Evolutionary conservation across 2,113 vertebrate genomes (phyloP), one percentile per base, ranked within the genome.

Genomic region (Dendrocopos noguchii): DNA sequence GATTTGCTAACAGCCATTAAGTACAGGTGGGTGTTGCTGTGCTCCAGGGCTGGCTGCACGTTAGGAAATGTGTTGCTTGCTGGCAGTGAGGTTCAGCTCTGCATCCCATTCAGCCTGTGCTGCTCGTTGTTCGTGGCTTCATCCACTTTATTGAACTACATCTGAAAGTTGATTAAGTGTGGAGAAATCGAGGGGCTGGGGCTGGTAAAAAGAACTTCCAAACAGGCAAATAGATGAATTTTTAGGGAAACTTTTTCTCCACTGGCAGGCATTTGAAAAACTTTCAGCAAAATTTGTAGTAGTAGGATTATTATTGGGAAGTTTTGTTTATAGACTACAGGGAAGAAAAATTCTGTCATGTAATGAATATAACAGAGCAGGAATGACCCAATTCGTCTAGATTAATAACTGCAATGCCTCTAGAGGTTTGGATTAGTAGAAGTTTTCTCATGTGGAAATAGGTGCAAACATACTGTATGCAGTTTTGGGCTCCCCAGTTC

Each of bases 361-460:
- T 71, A 68, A 44, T 33, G 57, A 88, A 31, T 56, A 31, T 68
- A 70, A 46, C 46, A 63, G 78, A 87, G 59, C 39, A 76, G 36
- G 71, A 92, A n/a, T 77, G 61, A 70, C 60, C 64, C 70, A 77
- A 57, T 87, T 94, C 68, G 74, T 91, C 56, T 89, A 85, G 64
- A 34, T 87, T 47, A 74, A 64, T 56, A 57, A 68, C 42, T 80
- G 64, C 87, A 91, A 77, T 77, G 68, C 64, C 61, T 80, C 64
- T 46, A 53, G 87, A 84, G 78, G 60, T 73, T 77, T 96, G 95
- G 87, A 85, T 95, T 89, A 89, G 84, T 87, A 21, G 17, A 82
- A 53, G 53, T 84, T 87, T 80, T 27, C 60, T 89, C 60, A 67
- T 44, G 28, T 15, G 42, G 47, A 50, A 50, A 50, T 50, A 50